phyloP scores from a whole-genome alignment of 1,140 invertebrate genomes.

The Gonatopus flavifemur region DNA sequence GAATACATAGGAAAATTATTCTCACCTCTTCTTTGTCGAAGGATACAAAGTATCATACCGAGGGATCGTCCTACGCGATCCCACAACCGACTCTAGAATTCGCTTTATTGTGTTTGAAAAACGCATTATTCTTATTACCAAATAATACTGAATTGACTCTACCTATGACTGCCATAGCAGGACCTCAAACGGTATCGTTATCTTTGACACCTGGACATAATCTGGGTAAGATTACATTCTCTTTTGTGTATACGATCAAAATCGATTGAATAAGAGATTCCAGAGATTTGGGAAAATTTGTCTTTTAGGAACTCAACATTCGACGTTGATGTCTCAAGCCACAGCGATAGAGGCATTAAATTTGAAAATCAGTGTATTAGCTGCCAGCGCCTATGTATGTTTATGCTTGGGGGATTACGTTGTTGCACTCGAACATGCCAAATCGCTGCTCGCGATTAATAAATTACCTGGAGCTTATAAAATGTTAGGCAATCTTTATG shows the following conservation, averaged over 20 bases:
- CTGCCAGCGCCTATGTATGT: constrained; percentile 79
- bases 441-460: constrained; percentile 67
- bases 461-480: constrained; percentile 68
- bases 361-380: constrained; percentile 72
- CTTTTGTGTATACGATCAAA: not conserved
- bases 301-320: constrained; percentile 33
- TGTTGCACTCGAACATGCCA: constrained; percentile 77
- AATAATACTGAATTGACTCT: constrained; percentile 37
- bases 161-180: constrained; percentile 29
- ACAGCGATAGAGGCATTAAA: constrained; percentile 44
- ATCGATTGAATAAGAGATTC: not conserved
- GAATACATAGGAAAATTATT: constrained; percentile 69
- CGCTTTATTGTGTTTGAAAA: constrained; percentile 82
- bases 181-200: constrained; percentile 35
- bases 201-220: constrained; percentile 35
- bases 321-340: constrained; percentile 31
- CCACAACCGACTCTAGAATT: constrained; percentile 89
- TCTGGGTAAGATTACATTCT: constrained; percentile 24
- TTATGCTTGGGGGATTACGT: constrained; percentile 83
- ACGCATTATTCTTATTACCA: constrained; percentile 72
- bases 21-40: constrained; percentile 62
- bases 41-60: constrained; percentile 60
- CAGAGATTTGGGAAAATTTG: not conserved
- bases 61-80: constrained; percentile 76
- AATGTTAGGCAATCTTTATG: constrained; percentile 84